A percentile compares a stretch with the other conserved stretches of the same genome.
phyloP scores from a whole-genome alignment of 1,140 invertebrate species.

The Littorina saxatilis region DNA sequence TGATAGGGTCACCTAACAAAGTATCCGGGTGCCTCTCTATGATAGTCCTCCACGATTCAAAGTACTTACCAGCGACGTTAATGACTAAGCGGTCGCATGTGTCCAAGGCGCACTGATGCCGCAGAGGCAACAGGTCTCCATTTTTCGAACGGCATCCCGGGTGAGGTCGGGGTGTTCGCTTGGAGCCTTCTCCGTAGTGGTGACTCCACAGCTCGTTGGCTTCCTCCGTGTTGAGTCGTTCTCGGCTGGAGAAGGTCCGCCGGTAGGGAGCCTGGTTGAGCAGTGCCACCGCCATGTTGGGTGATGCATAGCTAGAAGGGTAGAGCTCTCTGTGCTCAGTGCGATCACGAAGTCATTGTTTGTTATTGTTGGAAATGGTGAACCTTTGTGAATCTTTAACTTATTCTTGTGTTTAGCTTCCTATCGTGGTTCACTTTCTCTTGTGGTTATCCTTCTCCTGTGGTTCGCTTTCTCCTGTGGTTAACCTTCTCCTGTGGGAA shows the following conservation, averaged over 20 bases:
- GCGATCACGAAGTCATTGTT: not conserved
- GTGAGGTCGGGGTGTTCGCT: constrained; percentile 37
- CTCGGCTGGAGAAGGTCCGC: constrained; percentile 61
- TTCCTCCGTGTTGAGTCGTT: constrained; percentile 57
- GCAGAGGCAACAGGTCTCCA: constrained; percentile 49
- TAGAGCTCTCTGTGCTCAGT: not conserved
- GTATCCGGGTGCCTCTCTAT: constrained; percentile 99
- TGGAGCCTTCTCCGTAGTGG: constrained; percentile 40
- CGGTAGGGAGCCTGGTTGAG: constrained; percentile 69
- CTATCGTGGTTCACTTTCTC: not conserved
- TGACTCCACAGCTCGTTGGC: constrained; percentile 64
- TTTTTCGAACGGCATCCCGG: constrained; percentile 37
- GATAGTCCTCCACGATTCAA: constrained; percentile 97
- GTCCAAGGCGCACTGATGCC: constrained; percentile 63
- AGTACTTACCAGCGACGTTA: constrained; percentile 98
- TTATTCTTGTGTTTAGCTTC: not conserved
- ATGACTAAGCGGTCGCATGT: constrained; percentile 85
- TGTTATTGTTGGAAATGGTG: not conserved
- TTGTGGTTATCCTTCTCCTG: not conserved
- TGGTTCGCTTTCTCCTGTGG: not conserved
- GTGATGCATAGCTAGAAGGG: constrained; percentile 34
- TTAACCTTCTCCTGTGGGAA: no score
- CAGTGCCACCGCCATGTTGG: constrained; percentile 63
- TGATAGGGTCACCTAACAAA: constrained; percentile 86
- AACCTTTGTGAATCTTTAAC: not conserved